phyloP scores from a whole-genome alignment of 2,113 vertebrate genomes.

The Oceanodroma tethys region DNA sequence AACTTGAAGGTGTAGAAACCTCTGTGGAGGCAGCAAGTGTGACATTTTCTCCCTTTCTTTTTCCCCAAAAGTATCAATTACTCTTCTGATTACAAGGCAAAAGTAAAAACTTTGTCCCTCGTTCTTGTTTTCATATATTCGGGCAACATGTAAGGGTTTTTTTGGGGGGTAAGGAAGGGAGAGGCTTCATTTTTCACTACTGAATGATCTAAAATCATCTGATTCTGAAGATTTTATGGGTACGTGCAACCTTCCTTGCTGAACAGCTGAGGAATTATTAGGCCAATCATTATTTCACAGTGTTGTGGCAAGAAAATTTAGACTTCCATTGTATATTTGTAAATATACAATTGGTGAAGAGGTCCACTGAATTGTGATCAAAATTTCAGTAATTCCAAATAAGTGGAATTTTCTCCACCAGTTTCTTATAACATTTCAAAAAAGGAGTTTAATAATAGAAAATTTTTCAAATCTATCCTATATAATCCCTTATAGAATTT shows the following conservation, averaged over 20 bases:
- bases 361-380: neutral
- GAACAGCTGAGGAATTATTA: neutral
- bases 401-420: neutral
- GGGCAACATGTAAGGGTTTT: accelerated
- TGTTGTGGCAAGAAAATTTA: neutral
- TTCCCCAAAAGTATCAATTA: neutral
- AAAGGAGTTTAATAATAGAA: neutral
- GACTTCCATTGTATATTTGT: neutral
- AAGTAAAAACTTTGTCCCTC: neutral
- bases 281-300: neutral
- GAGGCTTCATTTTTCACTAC: neutral
- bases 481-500: neutral
- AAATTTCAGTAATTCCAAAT: neutral
- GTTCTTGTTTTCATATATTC: neutral
- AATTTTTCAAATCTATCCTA: neutral
- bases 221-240: neutral
- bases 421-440: neutral
- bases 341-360: neutral
- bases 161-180: neutral
- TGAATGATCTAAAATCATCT: neutral
- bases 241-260: neutral
- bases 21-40: neutral
- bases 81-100: neutral
- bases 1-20: neutral
- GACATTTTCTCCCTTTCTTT: neutral